Conservation (phyloP, 1,140 invertebrate genomes). For the Pinna nobilis region DNA sequence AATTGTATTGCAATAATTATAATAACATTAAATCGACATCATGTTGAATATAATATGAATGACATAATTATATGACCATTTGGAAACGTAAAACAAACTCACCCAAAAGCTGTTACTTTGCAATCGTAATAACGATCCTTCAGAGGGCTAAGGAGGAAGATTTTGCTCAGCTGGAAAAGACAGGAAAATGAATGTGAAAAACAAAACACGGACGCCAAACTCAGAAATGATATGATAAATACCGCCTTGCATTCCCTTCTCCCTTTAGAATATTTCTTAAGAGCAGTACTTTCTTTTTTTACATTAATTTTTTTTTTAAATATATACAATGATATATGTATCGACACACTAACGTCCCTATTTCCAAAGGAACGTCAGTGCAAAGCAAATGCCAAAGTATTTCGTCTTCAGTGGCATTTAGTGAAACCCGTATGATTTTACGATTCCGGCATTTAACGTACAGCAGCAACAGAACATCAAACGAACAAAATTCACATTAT, state of each 20-base stretch:
- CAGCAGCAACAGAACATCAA: too few relatives aligned
- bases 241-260: too few relatives aligned
- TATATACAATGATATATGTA: not conserved
- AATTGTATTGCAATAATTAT: not conserved
- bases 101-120: slow-evolving; percentile 34
- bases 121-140: slow-evolving; percentile 31
- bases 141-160: slow-evolving; percentile 31
- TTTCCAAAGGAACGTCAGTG: too few relatives aligned
- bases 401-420: too few relatives aligned
- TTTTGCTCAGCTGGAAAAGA: slow-evolving; percentile 28
- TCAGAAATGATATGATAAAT: too few relatives aligned
- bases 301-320: not conserved
- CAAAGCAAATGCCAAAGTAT: too few relatives aligned
- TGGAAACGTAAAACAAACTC: slow-evolving; percentile 1
- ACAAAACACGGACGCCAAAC: too few relatives aligned
- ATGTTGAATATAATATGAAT: not conserved
- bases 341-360: too few relatives aligned
- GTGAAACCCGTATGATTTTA: too few relatives aligned
- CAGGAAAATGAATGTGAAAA: not conserved
- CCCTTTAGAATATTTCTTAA: not conserved
- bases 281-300: not conserved
- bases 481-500: too few relatives aligned
- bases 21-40: not conserved
- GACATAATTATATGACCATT: not conserved
- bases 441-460: too few relatives aligned